Conservation (phyloP, 2,113 vertebrate species). For the Esox niger region DNA sequence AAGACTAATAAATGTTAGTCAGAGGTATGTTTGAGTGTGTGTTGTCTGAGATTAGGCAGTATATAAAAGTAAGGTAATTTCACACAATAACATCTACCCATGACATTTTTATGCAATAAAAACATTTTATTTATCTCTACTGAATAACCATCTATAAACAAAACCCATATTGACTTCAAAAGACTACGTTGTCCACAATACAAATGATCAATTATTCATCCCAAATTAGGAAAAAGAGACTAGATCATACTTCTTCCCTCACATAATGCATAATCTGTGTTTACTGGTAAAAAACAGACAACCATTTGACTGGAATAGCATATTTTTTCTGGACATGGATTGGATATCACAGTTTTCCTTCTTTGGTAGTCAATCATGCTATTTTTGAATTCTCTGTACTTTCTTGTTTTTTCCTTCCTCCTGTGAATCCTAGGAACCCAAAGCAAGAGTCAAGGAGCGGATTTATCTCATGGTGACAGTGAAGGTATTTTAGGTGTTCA, state of each 20-base stretch:
- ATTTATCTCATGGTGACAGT: slow-evolving; percentile 68
- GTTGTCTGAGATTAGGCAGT: background rate
- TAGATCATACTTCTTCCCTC: background rate
- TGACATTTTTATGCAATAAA: slow-evolving; percentile 5
- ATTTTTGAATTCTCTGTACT: slow-evolving; percentile 53
- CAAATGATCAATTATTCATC: background rate
- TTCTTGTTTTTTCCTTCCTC: slow-evolving; percentile 34
- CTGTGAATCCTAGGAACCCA: slow-evolving; percentile 64
- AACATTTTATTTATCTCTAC: background rate
- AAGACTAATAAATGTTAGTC: slow-evolving; percentile 3
- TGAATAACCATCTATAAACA: background rate
- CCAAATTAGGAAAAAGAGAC: background rate
- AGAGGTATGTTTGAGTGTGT: slow-evolving; percentile 5
- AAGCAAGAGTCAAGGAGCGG: slow-evolving; percentile 68
- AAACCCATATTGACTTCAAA: background rate
- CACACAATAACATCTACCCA: slow-evolving; percentile 14
- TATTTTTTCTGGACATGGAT: slow-evolving; percentile 29
- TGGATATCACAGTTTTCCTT: slow-evolving; percentile 5
- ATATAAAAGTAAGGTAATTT: background rate
- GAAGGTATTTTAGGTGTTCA: slow-evolving; percentile 67
- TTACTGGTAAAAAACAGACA: background rate
- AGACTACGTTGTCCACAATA: background rate
- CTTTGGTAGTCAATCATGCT: slow-evolving; percentile 34
- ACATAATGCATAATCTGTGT: background rate
- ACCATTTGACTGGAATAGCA: background rate